Evolutionary conservation across 2,888 invertebrate species (phyloP), one percentile per base, ranked within the genome.

Genomic region (Pseudococcus viburni): DNA sequence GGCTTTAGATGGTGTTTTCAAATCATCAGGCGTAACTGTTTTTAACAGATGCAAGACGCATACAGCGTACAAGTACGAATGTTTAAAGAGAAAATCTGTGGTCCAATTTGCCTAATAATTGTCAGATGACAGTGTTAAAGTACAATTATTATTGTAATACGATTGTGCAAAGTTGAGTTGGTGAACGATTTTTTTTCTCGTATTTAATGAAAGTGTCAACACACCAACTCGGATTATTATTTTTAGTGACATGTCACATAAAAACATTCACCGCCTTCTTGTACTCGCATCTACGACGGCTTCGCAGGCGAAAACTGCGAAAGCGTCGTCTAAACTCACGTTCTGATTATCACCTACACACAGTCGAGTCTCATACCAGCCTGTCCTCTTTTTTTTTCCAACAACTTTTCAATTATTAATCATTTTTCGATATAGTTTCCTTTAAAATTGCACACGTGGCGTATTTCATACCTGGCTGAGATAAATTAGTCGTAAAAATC

Each of bases 41-140:
- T 77, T 77, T 77, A 77, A 77, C 77, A 77, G 77, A 77, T 77
- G 77, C 77, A 77, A 77, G 77, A 77, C 77, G 77, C 77, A 77
- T 77, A 77, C 77, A 77, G 77, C 77, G 77, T 42, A 42, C 77
- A 77, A 77, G 77, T 77, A 77, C 33, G 77, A 77, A 77, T 42
- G 77, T 42, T 33, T 77, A 55, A 87, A 77, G 87, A 68, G 87
- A 80, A 87, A 87, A 87, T 87, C 80, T 80, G 80, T 87, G 87
- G 87, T 87, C 87, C 87, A 87, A 87, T 87, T 87, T 87, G 73
- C 87, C 87, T 87, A 87, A 87, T 87, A 87, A 87, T 87, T 87
- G 77, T 73, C 22, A 33, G 51, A 87, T 19, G 87, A 87, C 33
- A 42, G 77, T 73, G 68, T 77, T 26, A 77, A 22, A 77, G 77